Conservation (phyloP, 2,888 invertebrate species). For the Drosophila mimica region DNA sequence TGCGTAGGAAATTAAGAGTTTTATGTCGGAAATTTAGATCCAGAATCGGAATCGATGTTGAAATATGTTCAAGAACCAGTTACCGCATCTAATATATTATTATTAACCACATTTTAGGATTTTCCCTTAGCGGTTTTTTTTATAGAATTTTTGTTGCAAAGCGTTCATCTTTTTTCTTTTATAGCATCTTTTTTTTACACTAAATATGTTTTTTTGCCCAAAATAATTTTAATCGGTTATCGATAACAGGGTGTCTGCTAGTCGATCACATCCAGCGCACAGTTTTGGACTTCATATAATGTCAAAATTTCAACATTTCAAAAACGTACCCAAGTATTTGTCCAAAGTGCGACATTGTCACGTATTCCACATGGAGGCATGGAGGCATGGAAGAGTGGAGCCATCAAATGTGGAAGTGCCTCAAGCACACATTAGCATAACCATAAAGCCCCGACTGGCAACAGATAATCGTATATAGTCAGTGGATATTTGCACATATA, state of each 20-base stretch:
- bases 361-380: conserved; percentile 10
- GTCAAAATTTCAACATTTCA: conserved; percentile 42
- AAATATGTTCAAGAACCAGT: background rate
- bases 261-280: background rate
- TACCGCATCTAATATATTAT: background rate
- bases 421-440: conserved; percentile 3
- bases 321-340: conserved; percentile 30
- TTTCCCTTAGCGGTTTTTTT: background rate
- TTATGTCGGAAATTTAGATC: background rate
- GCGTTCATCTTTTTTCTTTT: no score
- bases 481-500: background rate
- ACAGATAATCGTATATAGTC: background rate
- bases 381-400: background rate
- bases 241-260: background rate
- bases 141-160: no score
- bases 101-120: background rate
- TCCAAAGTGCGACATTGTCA: conserved; percentile 38
- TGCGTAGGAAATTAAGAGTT: background rate
- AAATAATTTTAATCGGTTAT: no score
- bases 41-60: background rate
- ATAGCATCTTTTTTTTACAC: no score
- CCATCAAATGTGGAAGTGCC: background rate
- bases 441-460: background rate
- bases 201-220: no score
- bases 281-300: background rate